phyloP scores from a whole-genome alignment of 2,888 invertebrate genomes.

The Thyatira batis region DNA sequence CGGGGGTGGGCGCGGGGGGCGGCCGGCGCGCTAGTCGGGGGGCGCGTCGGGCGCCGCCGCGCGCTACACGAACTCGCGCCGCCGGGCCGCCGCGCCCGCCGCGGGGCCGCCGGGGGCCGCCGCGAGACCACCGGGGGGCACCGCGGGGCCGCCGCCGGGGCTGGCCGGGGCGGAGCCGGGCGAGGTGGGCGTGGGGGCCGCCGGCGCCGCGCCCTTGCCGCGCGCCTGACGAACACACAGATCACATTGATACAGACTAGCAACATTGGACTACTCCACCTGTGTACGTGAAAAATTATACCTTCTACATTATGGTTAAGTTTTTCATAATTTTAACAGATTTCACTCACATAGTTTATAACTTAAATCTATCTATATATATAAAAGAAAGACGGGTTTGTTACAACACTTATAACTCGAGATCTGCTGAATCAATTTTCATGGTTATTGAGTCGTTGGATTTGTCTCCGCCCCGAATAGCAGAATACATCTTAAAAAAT shows the following conservation, averaged over 20 bases:
- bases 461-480: too few species aligned
- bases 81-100: conserved; percentile 32
- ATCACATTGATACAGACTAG: background rate
- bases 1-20: conserved; percentile 12
- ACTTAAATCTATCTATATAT: too few species aligned
- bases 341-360: too few species aligned
- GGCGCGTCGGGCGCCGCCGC: conserved; percentile 49
- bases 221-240: conserved; percentile 51
- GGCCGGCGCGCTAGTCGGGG: conserved; percentile 27
- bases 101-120: conserved; percentile 12
- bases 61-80: conserved; percentile 58
- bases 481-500: too few species aligned
- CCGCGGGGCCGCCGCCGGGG: conserved; percentile 21
- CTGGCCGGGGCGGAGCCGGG: conserved; percentile 49
- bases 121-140: conserved; percentile 22
- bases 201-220: conserved; percentile 67
- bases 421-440: too few species aligned
- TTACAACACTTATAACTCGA: too few species aligned
- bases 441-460: too few species aligned
- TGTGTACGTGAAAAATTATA: too few species aligned
- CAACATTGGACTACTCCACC: background rate
- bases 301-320: background rate
- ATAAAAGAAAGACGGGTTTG: too few species aligned
- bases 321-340: too few species aligned
- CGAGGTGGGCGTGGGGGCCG: too few species aligned